These are phyloP conservation scores for Megalops atlanticus DNA, from an alignment of 2,113 vertebrate species.

Conservation along the genomic window DNA sequence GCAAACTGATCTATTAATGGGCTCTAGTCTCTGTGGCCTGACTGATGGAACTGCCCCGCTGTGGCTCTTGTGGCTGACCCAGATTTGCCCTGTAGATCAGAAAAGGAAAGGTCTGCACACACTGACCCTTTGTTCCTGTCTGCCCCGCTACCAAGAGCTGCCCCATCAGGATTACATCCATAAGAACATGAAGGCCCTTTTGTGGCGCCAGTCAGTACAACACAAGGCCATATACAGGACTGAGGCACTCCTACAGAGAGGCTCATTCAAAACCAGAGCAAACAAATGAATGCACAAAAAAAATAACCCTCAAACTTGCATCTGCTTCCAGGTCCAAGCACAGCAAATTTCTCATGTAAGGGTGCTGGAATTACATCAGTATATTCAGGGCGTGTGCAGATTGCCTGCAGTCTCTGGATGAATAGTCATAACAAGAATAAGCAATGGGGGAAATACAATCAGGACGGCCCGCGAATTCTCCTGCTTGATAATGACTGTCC, in stretches of 20 bases:
- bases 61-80: neutral
- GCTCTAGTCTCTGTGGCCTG: too few relatives aligned
- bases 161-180: neutral
- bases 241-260: too few relatives aligned
- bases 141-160: neutral
- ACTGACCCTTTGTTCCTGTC: neutral
- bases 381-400: slow-evolving; percentile 2
- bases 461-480: slow-evolving; percentile 49
- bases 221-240: too few relatives aligned
- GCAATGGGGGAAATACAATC: slow-evolving; percentile 53
- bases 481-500: slow-evolving; percentile 53
- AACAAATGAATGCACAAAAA: too few relatives aligned
- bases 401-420: slow-evolving; percentile 41
- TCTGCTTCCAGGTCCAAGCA: neutral
- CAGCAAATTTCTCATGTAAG: neutral
- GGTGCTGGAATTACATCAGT: neutral
- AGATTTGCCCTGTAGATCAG: neutral
- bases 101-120: neutral
- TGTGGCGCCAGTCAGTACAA: too few relatives aligned
- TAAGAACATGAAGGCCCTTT: too few relatives aligned
- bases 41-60: neutral
- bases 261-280: too few relatives aligned
- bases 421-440: slow-evolving; percentile 51
- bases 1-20: too few relatives aligned
- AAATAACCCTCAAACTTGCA: neutral